Evolutionary conservation across 92 coral and sea anemone genomes (phyloP), one percentile per base, ranked within the genome.

Genomic region (Porites evermanni): DNA sequence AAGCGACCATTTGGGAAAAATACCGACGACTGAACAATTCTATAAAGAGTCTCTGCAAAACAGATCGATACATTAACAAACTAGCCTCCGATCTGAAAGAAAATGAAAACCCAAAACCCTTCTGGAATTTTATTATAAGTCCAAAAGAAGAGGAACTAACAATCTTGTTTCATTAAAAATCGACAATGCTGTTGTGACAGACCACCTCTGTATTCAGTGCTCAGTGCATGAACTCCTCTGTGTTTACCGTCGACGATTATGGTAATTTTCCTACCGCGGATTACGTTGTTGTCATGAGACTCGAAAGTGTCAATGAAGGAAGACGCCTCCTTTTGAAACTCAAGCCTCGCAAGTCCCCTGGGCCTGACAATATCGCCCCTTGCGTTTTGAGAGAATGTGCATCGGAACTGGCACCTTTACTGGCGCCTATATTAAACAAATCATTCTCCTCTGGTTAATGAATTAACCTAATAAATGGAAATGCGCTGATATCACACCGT

Each of bases 281-380:
- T 29, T 79, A 69, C 51, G 58, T 67, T 51, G 72, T 79, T 32
- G 86, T 71, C 19, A 53, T 58, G 53, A 83, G 75, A 70, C 74
- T 89, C 4, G 81, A 70, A 74, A 20, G 64, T 32, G 82, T 78
- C 12, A 60, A 64, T 54, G 90, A 89, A 74, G 89, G 84, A 38
- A 26, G 24, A 79, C 84, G 79, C 47, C 47, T 38, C 7, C 47
- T 38, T 2, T 38, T 38, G 47, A 38, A 38, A 38, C 47, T 38
- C 5, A 89, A 89, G 59, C 74, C 74, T 20, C 79, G 73, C 89
- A 84, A 89, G 84, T 89, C 89, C 29, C 92, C 89, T 23, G 86
- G 92, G 89, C 89, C 92, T 20, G 92, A 85, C 75, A 24, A 79
- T 32, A 89, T 84, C 58, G 82, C 79, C 52, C 69, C 86, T 38